phyloP scores from a whole-genome alignment of 1,140 invertebrate genomes.

The Tenebrio molitor region DNA sequence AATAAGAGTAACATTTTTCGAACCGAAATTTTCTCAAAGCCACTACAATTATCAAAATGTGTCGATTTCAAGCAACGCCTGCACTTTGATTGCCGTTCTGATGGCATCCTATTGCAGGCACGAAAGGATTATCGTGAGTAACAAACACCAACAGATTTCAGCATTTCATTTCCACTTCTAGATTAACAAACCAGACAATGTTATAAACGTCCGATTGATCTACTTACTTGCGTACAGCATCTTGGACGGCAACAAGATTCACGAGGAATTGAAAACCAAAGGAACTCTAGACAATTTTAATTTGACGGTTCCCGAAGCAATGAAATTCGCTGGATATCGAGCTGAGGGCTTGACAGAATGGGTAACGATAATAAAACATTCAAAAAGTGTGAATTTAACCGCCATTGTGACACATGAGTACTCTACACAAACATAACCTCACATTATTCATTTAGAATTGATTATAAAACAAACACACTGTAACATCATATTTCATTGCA shows the following conservation, averaged over 20 bases:
- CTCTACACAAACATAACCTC: too few relatives aligned
- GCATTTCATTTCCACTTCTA: too few relatives aligned
- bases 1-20: conserved; percentile 61
- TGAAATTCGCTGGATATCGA: conserved; percentile 58
- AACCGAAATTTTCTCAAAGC: conserved; percentile 62
- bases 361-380: conserved; percentile 56
- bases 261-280: conserved; percentile 58
- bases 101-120: conserved; percentile 59
- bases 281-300: conserved; percentile 60
- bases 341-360: conserved; percentile 59
- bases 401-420: too few relatives aligned
- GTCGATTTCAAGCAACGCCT: conserved; percentile 62
- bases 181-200: conserved; percentile 51
- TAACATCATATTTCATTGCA: too few relatives aligned
- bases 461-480: too few relatives aligned
- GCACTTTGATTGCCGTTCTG: conserved; percentile 63
- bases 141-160: too few relatives aligned
- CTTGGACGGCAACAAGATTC: conserved; percentile 63
- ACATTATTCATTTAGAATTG: too few relatives aligned
- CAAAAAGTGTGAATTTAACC: too few relatives aligned
- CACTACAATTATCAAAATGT: conserved; percentile 60
- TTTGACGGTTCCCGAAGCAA: conserved; percentile 64
- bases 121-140: conserved; percentile 54
- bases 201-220: conserved; percentile 52
- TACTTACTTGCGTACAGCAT: conserved; percentile 58